phyloP scores from a whole-genome alignment of 2,888 invertebrate genomes.

The Antheraea yamamai region DNA sequence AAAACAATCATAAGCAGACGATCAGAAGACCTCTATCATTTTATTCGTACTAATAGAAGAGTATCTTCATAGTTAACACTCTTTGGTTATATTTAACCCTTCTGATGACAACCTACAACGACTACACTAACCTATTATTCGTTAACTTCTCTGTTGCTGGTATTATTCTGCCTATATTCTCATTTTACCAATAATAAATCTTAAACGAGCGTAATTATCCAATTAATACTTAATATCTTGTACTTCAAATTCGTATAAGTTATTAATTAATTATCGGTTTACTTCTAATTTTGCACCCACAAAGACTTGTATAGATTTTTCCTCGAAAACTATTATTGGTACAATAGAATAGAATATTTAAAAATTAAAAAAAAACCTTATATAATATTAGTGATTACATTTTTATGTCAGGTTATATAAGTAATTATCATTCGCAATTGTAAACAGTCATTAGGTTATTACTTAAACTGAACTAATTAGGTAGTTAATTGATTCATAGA shows the following conservation, averaged over 20 bases:
- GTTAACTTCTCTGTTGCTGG: no score
- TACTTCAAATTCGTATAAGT: not conserved
- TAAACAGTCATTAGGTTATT: not conserved
- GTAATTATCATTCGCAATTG: not conserved
- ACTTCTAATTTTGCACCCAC: no score
- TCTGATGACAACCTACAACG: no score
- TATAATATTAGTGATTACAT: not conserved
- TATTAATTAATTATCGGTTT: no score
- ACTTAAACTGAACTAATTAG: not conserved
- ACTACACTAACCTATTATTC: no score
- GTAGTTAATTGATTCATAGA: not conserved
- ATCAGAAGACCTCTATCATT: no score
- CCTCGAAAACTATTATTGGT: not conserved
- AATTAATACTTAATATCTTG: not conserved
- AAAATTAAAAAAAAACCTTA: not conserved
- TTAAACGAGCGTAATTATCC: not conserved
- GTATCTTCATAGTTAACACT: no score
- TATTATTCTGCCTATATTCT: no score
- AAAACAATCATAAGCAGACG: no score
- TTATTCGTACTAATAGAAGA: no score
- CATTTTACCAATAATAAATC: not conserved
- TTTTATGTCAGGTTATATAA: slow-evolving; percentile 7
- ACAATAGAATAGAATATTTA: not conserved
- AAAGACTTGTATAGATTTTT: not conserved
- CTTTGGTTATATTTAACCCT: no score